phyloP scores from a whole-genome alignment of 2,797 vertebrate species.

The Danio tinwini region DNA sequence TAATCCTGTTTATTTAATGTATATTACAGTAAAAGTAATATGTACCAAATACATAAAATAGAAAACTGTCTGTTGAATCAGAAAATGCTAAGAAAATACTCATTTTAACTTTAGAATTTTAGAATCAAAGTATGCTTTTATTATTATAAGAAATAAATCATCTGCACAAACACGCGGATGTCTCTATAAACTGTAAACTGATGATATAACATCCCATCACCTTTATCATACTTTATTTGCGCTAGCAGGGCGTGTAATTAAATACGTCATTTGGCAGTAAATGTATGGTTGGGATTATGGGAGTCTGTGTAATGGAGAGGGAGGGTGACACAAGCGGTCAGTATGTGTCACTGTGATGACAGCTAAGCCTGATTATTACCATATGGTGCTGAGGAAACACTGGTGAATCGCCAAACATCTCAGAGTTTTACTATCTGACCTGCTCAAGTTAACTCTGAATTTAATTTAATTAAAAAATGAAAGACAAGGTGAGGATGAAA shows the following conservation, averaged over 20 bases:
- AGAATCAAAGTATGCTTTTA: no score
- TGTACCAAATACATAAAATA: no score
- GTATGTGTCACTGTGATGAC: slow-evolving; percentile 39
- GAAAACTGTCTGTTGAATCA: no score
- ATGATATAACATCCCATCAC: not conserved
- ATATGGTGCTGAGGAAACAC: slow-evolving; percentile 16
- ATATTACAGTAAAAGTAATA: no score
- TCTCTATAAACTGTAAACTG: not conserved
- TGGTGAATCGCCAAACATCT: not conserved
- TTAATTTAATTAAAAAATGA: no score
- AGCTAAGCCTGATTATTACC: slow-evolving; percentile 29
- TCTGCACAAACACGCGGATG: not conserved
- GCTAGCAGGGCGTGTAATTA: slow-evolving; percentile 38
- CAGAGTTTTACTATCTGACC: not conserved
- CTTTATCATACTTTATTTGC: slow-evolving; percentile 17
- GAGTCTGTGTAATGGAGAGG: not conserved
- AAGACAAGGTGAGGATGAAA: not conserved
- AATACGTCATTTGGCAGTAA: slow-evolving; percentile 11
- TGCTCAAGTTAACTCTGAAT: not conserved
- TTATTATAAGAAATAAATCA: no score
- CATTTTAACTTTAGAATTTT: no score
- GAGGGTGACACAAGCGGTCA: slow-evolving; percentile 2
- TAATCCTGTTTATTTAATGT: no score
- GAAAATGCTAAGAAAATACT: no score
- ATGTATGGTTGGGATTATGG: slow-evolving; percentile 17